A percentile compares a stretch with the other conserved stretches of the same genome.
Conservation (phyloP, 2,797 vertebrate genomes). For the Pristis pectinata region DNA sequence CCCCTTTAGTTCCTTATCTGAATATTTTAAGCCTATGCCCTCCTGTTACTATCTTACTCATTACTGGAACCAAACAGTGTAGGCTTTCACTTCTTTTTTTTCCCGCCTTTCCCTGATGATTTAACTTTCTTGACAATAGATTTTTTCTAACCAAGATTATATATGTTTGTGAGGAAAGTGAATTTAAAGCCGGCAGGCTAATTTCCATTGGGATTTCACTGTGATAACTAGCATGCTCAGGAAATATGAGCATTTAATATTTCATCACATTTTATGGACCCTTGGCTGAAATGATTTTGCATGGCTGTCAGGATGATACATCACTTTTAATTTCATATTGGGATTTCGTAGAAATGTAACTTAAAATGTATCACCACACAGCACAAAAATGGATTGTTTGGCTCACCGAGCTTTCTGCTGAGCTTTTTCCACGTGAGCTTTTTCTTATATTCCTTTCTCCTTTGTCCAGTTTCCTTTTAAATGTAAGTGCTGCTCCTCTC, state of each 20-base stretch:
- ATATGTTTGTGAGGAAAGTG: background rate
- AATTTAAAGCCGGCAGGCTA: background rate
- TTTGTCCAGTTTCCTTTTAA: background rate
- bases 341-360: background rate
- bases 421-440: background rate
- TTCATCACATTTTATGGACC: conserved; percentile 15
- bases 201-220: conserved; percentile 17
- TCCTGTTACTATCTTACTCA: background rate
- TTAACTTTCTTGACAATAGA: background rate
- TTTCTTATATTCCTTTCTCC: background rate
- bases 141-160: background rate
- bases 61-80: background rate
- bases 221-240: background rate
- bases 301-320: conserved; percentile 17
- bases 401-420: background rate
- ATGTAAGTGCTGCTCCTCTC: background rate
- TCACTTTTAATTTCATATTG: conserved; percentile 11
- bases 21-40: background rate
- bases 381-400: background rate
- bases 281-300: conserved; percentile 18
- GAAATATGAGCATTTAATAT: conserved; percentile 31
- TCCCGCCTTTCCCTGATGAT: background rate
- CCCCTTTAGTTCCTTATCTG: background rate
- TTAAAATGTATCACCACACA: background rate
- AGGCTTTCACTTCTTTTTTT: background rate